phyloP scores from a whole-genome alignment of 2,797 vertebrate genomes.

The Anolis apletophallus region DNA sequence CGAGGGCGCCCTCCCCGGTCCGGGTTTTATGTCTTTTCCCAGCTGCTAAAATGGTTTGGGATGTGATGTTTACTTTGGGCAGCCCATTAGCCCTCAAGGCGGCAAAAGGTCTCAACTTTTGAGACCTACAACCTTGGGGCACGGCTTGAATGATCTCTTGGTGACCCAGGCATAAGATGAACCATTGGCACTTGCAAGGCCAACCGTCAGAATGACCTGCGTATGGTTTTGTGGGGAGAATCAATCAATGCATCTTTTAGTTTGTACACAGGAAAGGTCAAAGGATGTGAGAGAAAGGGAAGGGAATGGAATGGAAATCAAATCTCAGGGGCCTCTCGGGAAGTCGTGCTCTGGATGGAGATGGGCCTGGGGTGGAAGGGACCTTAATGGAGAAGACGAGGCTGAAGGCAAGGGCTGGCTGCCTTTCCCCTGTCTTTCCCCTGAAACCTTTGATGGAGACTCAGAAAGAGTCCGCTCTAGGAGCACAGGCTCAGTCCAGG shows the following conservation, averaged over 20 bases:
- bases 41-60: neutral
- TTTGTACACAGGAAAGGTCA: no score
- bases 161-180: no score
- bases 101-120: neutral
- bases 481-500: neutral
- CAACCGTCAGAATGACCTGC: no score
- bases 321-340: no score
- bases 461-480: no score
- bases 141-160: neutral
- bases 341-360: neutral
- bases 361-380: no score
- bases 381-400: neutral
- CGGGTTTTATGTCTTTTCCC: no score
- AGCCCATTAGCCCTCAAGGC: neutral
- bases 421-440: neutral
- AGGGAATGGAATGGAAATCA: neutral
- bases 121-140: neutral
- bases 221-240: neutral
- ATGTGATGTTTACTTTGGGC: neutral
- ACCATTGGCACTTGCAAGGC: neutral
- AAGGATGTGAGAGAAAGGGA: no score
- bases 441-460: neutral
- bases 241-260: no score
- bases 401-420: no score
- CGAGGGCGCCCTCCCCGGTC: neutral